Evolutionary conservation across 2,888 invertebrate genomes (phyloP).

Genomic region (Drosophila picticornis): DNA sequence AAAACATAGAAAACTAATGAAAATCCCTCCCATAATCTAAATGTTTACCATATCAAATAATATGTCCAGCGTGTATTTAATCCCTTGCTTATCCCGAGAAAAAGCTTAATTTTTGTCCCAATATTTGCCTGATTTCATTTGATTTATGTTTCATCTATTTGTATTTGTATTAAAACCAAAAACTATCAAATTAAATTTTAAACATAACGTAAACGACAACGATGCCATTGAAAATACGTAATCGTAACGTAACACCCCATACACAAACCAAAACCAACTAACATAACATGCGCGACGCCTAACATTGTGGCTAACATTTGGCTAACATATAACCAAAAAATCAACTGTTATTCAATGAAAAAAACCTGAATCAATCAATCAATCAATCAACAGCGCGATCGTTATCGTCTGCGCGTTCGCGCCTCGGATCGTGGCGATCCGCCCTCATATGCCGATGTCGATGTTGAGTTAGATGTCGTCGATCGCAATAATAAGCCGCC

Average conservation of each 20-base stretch:
- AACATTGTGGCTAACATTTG: slow-evolving; percentile 38
- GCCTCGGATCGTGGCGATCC: slow-evolving; percentile 98
- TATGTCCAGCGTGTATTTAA: slow-evolving; percentile 13
- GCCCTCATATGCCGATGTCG: slow-evolving; percentile 97
- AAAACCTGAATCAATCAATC: slow-evolving; percentile 9
- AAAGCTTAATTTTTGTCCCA: slow-evolving; percentile 19
- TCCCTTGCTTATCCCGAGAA: slow-evolving; percentile 30
- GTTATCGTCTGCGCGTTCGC: slow-evolving; percentile 97
- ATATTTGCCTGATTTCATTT: slow-evolving; percentile 40
- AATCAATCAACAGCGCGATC: slow-evolving; percentile 91
- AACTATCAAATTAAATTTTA: slow-evolving; percentile 39
- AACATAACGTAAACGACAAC: slow-evolving; percentile 58
- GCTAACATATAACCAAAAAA: slow-evolving; percentile 33
- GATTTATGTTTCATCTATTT: slow-evolving; percentile 39
- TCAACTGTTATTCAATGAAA: slow-evolving; percentile 18
- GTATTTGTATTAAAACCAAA: slow-evolving; percentile 28
- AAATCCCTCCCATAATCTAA: slow-evolving; percentile 10
- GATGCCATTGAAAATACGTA: slow-evolving; percentile 73
- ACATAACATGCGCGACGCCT: slow-evolving; percentile 25
- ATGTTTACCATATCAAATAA: slow-evolving; percentile 9
- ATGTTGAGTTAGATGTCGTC: slow-evolving; percentile 99
- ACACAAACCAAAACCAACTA: slow-evolving; percentile 63
- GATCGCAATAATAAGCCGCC: slow-evolving; percentile 99
- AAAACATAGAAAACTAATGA: slow-evolving; percentile 46
- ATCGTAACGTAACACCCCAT: slow-evolving; percentile 62